Evolutionary conservation across 2,888 invertebrate species (phyloP).

Genomic region (Hirtodrosophila cameraria): DNA sequence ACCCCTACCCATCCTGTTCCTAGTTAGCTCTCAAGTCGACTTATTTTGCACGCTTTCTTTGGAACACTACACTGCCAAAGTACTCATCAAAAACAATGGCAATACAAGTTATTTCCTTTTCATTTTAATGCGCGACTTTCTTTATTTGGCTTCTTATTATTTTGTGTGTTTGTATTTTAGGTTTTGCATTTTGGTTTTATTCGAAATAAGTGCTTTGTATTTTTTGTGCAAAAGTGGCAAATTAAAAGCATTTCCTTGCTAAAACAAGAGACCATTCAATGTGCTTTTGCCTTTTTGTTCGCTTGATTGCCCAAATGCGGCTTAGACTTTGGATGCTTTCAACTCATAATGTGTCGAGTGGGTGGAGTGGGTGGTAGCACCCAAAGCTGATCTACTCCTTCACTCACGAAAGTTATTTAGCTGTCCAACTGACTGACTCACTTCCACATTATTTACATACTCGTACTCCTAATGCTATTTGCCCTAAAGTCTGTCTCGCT

Average conservation of each 20-base stretch:
- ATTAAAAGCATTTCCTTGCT: slow-evolving; percentile 76
- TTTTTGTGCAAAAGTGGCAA: slow-evolving; percentile 51
- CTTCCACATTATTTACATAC: slow-evolving; percentile 60
- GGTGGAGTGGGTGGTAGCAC: not conserved
- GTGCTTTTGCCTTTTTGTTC: slow-evolving; percentile 41
- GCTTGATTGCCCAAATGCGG: slow-evolving; percentile 69
- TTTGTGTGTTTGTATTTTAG: no score
- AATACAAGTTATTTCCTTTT: slow-evolving; percentile 36
- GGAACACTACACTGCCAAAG: slow-evolving; percentile 45
- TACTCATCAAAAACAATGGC: slow-evolving; percentile 51
- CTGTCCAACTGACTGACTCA: slow-evolving; percentile 14
- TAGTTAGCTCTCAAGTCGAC: slow-evolving; percentile 42
- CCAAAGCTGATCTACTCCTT: not conserved
- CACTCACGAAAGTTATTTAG: slow-evolving; percentile 27
- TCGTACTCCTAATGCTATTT: slow-evolving; percentile 57
- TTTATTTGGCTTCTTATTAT: not conserved
- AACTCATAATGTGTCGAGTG: slow-evolving; percentile 24
- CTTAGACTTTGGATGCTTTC: slow-evolving; percentile 45
- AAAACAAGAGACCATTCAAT: slow-evolving; percentile 63
- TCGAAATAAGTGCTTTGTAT: slow-evolving; percentile 18
- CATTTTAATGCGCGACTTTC: slow-evolving; percentile 7
- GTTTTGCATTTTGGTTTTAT: slow-evolving; percentile 11
- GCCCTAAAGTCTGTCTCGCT: slow-evolving; percentile 41
- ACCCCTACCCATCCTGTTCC: not conserved
- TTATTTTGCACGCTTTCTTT: slow-evolving; percentile 54